These are phyloP conservation scores for Actinostola sp. DNA, from an alignment of 92 coral and sea anemone genomes.

Conservation along the genomic window DNA sequence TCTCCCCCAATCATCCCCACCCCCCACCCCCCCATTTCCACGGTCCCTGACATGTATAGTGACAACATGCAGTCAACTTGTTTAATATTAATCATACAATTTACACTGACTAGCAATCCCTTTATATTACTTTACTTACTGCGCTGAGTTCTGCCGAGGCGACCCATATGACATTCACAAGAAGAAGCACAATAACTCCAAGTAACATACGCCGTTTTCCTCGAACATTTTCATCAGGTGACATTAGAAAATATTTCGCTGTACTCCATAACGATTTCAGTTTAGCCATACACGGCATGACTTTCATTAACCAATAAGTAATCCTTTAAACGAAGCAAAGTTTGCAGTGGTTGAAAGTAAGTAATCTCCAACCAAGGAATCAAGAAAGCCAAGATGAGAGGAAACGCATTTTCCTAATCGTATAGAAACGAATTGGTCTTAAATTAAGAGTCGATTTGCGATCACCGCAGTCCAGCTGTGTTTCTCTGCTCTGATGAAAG, in stretches of 20 bases:
- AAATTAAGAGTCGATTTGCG: neutral
- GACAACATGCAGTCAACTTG: no score
- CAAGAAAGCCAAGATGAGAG: no score
- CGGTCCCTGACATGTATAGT: no score
- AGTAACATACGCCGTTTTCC: conserved; percentile 67
- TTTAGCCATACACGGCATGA: conserved; percentile 1
- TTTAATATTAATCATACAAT: no score
- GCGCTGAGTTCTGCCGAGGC: conserved; percentile 90
- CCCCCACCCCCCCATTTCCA: no score
- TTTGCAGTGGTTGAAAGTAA: neutral
- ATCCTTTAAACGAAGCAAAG: neutral
- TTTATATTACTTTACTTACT: conserved; percentile 52
- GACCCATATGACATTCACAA: conserved; percentile 93
- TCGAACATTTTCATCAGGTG: conserved; percentile 59
- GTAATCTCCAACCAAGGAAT: no score
- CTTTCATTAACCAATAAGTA: neutral
- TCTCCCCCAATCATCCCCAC: no score
- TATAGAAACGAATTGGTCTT: no score
- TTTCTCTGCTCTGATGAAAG: neutral
- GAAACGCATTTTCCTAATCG: no score
- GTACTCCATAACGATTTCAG: conserved; percentile 27
- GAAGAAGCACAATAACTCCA: conserved; percentile 75
- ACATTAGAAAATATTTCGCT: conserved; percentile 29
- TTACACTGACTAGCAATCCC: neutral
- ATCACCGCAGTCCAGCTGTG: neutral